Evolutionary conservation across 2,113 vertebrate genomes (phyloP), one percentile per base, ranked within the genome.

Genomic region (Corythornis vintsioides): DNA sequence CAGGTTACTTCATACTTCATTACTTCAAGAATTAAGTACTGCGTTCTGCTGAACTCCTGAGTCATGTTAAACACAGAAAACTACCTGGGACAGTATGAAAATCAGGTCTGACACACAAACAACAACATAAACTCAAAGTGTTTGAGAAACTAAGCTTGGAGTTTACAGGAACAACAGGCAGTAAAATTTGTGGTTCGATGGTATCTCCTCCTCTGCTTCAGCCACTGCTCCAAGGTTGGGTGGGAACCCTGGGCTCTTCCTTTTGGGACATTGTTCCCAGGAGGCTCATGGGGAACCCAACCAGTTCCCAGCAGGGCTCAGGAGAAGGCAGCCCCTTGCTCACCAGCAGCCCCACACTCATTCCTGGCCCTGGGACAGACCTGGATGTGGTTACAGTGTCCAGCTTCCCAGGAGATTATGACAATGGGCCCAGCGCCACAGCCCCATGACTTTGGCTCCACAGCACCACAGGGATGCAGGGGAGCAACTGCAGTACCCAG

Each of bases 21-120:
- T 43, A 65, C 42, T 65, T 67, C 1, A 0, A 11, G 10, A 53
- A 21, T 70, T 73, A 87, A 67, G 69, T 33, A 29, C 79, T 12
- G 17, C 60, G 20, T 29, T 11, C 66, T 22, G 2, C 31, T 56
- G 48, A 65, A 48, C 40, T 71, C 35, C 67, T 93, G 94, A 91
- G 72, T 94, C 92, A 94, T 13, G 83, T 75, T 21, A 53, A 57
- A 45, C 48, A 52, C 57, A 53, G 29, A 60, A 56, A 69, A 38
- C 15, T 16, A 6, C 18, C 0, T 0, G 6, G 20, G n/a, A 61
- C 1, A 0, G n/a, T 6, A 26, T 0, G 35, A 50, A 67, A 33
- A 53, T 14, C 38, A 6, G 79, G 53, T 65, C 79, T 85, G 94
- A 52, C 79, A 76, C 79, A 84, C 0, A 0, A 88, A 20, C 18